These are phyloP conservation scores for Chrosomus eos DNA, from an alignment of 2,797 vertebrate species.

Conservation along the genomic window DNA sequence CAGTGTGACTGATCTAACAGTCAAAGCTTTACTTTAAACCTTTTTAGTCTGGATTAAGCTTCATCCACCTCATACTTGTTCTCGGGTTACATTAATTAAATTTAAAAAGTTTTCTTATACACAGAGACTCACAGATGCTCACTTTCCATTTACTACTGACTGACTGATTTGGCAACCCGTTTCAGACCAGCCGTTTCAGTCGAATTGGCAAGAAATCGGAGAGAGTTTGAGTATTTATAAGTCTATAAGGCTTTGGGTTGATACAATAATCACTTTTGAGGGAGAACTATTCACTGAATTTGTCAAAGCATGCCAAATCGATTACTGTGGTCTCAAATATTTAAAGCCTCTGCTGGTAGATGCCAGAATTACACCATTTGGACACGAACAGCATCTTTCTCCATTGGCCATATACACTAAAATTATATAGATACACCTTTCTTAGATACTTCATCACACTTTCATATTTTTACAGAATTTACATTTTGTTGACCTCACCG, in stretches of 20 bases:
- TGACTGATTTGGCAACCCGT: background rate
- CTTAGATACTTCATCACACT: no score
- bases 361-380: background rate
- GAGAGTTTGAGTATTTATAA: background rate
- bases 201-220: background rate
- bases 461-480: background rate
- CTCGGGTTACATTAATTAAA: background rate
- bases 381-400: background rate
- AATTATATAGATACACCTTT: no score
- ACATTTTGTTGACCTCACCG: background rate
- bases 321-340: background rate
- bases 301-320: background rate
- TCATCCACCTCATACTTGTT: background rate
- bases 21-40: background rate
- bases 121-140: constrained; percentile 2
- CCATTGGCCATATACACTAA: no score
- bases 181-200: background rate
- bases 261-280: background rate
- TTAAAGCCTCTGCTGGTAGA: background rate
- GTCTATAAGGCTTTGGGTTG: background rate
- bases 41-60: constrained; percentile 13
- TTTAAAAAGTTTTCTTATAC: background rate
- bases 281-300: background rate
- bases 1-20: constrained; percentile 2
- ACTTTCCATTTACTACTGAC: background rate